Evolutionary conservation across 2,888 invertebrate species (phyloP), one percentile per base, ranked within the genome.

Genomic region (Lacanobia oleracea): DNA sequence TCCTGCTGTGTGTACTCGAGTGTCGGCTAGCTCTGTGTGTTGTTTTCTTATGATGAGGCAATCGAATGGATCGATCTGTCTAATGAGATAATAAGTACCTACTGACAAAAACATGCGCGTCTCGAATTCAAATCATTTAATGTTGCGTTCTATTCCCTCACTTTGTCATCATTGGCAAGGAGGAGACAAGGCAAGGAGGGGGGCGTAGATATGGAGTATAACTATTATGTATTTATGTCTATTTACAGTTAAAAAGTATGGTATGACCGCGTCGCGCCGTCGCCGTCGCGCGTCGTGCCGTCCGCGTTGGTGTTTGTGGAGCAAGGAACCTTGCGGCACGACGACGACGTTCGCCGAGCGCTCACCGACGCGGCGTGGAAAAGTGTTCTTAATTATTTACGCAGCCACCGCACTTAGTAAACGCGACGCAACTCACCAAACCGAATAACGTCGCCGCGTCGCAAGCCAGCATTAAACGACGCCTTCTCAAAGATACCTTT

Each of bases 331-430:
- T 51, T 65, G 75, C 59, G 64, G 74, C 71, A 67, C 33, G 65
- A 43, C 61, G 78, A 66, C 67, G 64, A 59, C 77, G 77, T 64
- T 78, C 61, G 73, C 66, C 75, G 73, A 77, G 80, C 72, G 75
- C 80, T 81, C 83, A 86, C 81, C 88, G 71, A 83, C 88, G 88
- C 88, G 71, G 83, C 89, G 88, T 85, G 88, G 89, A 91, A 91
- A 91, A 94, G 94, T 91, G 92, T 90, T 87, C 92, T 95, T 93
- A 94, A 94, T 94, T 94, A 95, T 94, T 94, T 85, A 95, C 92
- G 91, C 88, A 86, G 86, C 84, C 87, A 87, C 87, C 87, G 87
- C 90, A 88, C 89, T 89, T 82, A 86, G 89, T 88, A 91, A 92
- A 89, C 89, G 90, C 87, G 88, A 79, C 88, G 83, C 87, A 86